Evolutionary conservation across 2,113 vertebrate genomes (phyloP).

Genomic region (Cheirogaleus medius): DNA sequence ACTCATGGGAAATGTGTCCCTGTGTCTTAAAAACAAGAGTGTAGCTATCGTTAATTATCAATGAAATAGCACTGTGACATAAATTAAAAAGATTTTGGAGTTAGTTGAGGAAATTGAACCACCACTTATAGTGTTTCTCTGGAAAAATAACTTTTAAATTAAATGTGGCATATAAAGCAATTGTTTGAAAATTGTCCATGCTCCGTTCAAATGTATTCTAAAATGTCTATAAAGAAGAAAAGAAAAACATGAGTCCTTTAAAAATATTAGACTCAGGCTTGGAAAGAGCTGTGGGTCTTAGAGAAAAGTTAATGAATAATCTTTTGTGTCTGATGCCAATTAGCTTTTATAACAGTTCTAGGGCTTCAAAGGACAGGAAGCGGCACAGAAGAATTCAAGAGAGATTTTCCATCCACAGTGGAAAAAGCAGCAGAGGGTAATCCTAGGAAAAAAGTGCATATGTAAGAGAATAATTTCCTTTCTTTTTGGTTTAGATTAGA

Average conservation of each 20-base stretch:
- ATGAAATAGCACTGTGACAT: constrained; percentile 34
- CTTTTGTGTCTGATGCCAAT: constrained; percentile 71
- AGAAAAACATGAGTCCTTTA: constrained; percentile 44
- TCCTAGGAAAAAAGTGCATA: constrained; percentile 55
- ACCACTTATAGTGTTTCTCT: constrained; percentile 53
- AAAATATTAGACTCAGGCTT: constrained; percentile 64
- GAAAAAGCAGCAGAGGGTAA: constrained; percentile 62
- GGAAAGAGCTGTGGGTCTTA: constrained; percentile 49
- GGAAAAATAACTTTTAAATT: constrained; percentile 62
- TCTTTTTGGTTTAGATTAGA: constrained; percentile 35
- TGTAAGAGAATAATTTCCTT: constrained; percentile 66
- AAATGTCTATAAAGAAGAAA: constrained; percentile 55
- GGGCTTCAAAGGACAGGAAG: constrained; percentile 70
- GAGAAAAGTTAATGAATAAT: constrained; percentile 75
- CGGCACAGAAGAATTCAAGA: constrained; percentile 54
- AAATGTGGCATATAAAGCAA: constrained; percentile 49
- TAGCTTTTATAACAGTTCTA: constrained; percentile 67
- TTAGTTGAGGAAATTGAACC: constrained; percentile 26
- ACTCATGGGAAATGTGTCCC: neutral
- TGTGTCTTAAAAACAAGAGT: neutral
- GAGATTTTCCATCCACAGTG: constrained; percentile 47
- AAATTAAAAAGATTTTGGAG: constrained; percentile 41
- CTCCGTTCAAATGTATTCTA: constrained; percentile 53
- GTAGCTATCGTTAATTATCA: neutral
- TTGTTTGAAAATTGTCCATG: constrained; percentile 40